Evolutionary conservation across 2,113 vertebrate genomes (phyloP).

Genomic region (Pongo pygmaeus): DNA sequence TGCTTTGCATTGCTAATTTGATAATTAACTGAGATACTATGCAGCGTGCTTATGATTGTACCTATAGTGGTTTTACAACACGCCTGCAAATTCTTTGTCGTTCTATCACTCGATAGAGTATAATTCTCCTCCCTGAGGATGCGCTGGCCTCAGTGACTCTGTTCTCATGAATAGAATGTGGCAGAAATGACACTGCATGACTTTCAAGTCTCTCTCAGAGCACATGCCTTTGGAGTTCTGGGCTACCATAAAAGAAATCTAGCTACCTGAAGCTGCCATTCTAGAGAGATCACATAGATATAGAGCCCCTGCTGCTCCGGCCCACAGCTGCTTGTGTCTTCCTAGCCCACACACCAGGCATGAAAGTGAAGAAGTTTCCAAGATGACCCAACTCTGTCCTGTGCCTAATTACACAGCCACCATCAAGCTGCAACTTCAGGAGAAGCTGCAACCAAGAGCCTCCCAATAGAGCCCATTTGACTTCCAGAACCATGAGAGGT

Average conservation of each 20-base stretch:
- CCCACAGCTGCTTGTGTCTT: background rate
- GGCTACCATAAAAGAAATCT: background rate
- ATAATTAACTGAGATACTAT: background rate
- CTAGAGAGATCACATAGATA: background rate
- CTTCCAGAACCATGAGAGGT: background rate
- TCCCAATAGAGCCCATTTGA: background rate
- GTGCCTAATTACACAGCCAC: background rate
- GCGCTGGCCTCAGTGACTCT: background rate
- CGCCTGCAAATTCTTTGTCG: background rate
- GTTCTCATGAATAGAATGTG: background rate
- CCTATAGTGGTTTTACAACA: background rate
- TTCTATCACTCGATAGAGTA: background rate
- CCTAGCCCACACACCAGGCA: background rate
- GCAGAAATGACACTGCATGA: background rate
- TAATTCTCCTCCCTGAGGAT: background rate
- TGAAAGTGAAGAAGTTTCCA: background rate
- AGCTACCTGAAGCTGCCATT: background rate
- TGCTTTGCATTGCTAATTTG: background rate
- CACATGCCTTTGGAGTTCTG: background rate
- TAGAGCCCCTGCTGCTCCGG: background rate
- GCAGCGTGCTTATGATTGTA: background rate
- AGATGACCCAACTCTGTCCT: background rate
- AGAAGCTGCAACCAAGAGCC: background rate
- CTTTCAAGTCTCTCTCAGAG: background rate
- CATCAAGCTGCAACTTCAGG: rapidly evolving